These are phyloP conservation scores for Noctua janthina DNA, from an alignment of 2,888 invertebrate species.

Conservation along the genomic window DNA sequence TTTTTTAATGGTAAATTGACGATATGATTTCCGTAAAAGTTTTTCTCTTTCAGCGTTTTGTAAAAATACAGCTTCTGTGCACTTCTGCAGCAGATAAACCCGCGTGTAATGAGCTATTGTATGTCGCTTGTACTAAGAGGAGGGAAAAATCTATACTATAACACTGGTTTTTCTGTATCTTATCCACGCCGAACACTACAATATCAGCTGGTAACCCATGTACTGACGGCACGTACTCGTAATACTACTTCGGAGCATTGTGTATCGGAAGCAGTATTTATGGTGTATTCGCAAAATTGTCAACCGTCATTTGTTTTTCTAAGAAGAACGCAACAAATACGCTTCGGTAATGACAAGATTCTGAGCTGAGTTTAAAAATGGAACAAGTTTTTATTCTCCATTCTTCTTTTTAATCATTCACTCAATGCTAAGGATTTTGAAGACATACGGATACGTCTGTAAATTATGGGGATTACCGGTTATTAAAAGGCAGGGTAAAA, in stretches of 20 bases:
- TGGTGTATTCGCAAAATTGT: neutral
- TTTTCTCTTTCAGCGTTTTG: neutral
- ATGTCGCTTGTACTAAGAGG: neutral
- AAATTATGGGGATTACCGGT: neutral
- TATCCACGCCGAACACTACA: constrained; percentile 29
- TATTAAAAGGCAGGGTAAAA: neutral
- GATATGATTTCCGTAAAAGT: neutral
- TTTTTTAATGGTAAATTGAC: neutral
- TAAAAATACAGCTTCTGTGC: neutral
- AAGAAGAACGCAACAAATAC: neutral
- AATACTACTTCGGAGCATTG: constrained; percentile 80
- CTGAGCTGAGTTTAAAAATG: neutral
- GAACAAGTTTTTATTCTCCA: neutral
- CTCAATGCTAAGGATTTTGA: neutral
- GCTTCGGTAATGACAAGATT: neutral
- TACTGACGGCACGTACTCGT: constrained; percentile 56
- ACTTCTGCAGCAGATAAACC: neutral
- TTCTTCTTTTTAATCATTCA: neutral
- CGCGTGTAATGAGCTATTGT: neutral
- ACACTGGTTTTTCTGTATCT: neutral
- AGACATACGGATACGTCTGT: neutral
- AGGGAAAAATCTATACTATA: too few species aligned
- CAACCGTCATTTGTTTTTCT: neutral
- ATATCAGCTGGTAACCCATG: constrained; percentile 54
- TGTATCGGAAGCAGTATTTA: constrained; percentile 87